Conservation (phyloP, 2,888 invertebrate genomes). For the Tetragnatha montana region DNA sequence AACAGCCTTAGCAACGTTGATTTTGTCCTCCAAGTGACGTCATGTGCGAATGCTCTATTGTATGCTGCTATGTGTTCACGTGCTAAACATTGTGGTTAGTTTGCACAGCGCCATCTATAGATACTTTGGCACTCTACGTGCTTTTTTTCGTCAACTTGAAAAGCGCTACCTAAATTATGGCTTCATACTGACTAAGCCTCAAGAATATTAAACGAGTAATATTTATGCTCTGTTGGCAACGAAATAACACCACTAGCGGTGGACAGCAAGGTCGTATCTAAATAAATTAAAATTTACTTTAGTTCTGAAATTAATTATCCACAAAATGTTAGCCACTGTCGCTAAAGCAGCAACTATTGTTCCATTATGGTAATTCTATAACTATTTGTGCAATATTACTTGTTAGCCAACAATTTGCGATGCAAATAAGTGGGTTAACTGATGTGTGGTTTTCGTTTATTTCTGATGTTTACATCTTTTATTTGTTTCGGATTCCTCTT, state of each 20-base stretch:
- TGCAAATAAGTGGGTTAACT: background rate
- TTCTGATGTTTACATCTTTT: background rate
- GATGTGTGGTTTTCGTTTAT: background rate
- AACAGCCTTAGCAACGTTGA: too few relatives aligned
- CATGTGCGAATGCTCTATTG: too few relatives aligned
- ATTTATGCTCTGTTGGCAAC: conserved; percentile 6
- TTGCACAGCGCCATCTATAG: too few relatives aligned
- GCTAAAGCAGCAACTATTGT: conserved; percentile 38
- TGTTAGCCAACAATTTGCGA: background rate
- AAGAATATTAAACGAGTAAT: too few relatives aligned
- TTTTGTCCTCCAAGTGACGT: too few relatives aligned
- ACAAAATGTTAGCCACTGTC: conserved; percentile 42
- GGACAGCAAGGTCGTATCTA: conserved; percentile 54
- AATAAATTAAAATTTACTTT: conserved; percentile 1
- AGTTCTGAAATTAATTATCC: background rate
- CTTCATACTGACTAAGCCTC: too few relatives aligned
- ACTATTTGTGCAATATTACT: background rate
- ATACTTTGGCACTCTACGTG: too few relatives aligned
- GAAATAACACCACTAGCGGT: conserved; percentile 14
- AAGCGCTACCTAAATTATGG: too few relatives aligned
- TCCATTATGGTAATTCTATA: conserved; percentile 57
- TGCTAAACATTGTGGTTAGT: too few relatives aligned
- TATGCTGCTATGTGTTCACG: too few relatives aligned
- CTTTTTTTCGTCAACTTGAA: too few relatives aligned
- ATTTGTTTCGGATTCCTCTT: too few relatives aligned